Evolutionary conservation across 2,113 vertebrate species (phyloP), one percentile per base, ranked within the genome.

Genomic region (Bubo bubo): DNA sequence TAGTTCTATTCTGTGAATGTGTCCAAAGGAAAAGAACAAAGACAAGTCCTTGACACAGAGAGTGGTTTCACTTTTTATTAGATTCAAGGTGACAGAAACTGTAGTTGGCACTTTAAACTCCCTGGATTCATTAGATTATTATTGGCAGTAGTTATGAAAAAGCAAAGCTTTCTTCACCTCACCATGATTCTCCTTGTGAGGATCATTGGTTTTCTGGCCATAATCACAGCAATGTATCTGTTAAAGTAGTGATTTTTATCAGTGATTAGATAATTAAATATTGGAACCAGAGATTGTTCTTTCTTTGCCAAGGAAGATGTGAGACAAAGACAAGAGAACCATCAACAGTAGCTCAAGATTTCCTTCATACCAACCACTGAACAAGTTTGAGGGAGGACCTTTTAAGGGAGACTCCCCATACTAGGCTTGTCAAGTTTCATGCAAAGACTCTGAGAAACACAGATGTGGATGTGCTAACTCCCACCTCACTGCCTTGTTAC

Each of bases 81-180:
- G 16, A 92, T 83, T 90, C 82, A 90, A 92, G 77, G 90, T 92
- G 92, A 95, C 30, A 80, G 86, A 94, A 95, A 90, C 47, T 74
- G 62, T 4, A 59, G 59, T 63, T 75, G 64, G 13, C 56, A 60
- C 24, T 83, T 95, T 70, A 94, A 77, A 74, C 18, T 68, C 41
- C 24, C 41, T 77, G 13, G 53, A 43, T 80, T 84, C 39, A 56
- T 28, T 75, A 76, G 56, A 43, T 80, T 64, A 55, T 76, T 92
- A 73, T 16, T 86, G 47, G 41, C 26, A 67, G 39, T 35, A 90
- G 26, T 62, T 79, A 68, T 7, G 11, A 89, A 89, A 92, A 80
- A 70, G 16, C 10, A 74, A 79, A 90, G 47, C 12, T 92, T 88
- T 50, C 66, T 50, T 90, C 35, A 35, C 14, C 27, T 93, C 47